These are phyloP conservation scores for Vanacampus margaritifer DNA, from an alignment of 2,113 vertebrate species.

Conservation along the genomic window DNA sequence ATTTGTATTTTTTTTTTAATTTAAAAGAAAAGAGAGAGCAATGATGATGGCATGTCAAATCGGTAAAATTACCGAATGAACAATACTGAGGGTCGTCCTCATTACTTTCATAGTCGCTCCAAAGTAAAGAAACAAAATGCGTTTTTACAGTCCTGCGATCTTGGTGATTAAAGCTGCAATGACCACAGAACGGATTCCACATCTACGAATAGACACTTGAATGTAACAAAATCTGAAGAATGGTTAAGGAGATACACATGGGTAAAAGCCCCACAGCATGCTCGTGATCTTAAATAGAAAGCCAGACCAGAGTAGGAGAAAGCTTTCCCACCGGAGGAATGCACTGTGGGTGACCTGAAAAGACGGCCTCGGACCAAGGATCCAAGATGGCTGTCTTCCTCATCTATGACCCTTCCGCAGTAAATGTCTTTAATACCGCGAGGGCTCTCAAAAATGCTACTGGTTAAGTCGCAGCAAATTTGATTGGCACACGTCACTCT, in stretches of 20 bases:
- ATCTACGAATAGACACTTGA: background rate
- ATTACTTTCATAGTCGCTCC: too few species aligned
- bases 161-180: too few species aligned
- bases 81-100: too few species aligned
- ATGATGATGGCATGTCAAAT: too few species aligned
- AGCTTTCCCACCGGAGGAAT: constrained; percentile 10
- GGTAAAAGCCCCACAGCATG: background rate
- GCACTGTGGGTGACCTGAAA: constrained; percentile 39
- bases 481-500: too few species aligned
- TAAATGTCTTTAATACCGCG: constrained; percentile 23
- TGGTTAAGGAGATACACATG: background rate
- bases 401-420: constrained; percentile 43
- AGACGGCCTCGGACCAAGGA: constrained; percentile 16
- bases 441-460: too few species aligned
- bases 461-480: constrained; percentile 14
- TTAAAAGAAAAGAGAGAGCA: too few species aligned
- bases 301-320: constrained; percentile 36
- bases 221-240: constrained; percentile 9
- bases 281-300: constrained; percentile 29
- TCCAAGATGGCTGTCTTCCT: constrained; percentile 41
- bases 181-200: too few species aligned
- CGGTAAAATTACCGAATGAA: too few species aligned
- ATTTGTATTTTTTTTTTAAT: too few species aligned
- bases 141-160: too few species aligned
- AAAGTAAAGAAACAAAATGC: too few species aligned